Evolutionary conservation across 2,797 vertebrate species (phyloP), one percentile per base, ranked within the genome.

Genomic region (Protonibea diacanthus): DNA sequence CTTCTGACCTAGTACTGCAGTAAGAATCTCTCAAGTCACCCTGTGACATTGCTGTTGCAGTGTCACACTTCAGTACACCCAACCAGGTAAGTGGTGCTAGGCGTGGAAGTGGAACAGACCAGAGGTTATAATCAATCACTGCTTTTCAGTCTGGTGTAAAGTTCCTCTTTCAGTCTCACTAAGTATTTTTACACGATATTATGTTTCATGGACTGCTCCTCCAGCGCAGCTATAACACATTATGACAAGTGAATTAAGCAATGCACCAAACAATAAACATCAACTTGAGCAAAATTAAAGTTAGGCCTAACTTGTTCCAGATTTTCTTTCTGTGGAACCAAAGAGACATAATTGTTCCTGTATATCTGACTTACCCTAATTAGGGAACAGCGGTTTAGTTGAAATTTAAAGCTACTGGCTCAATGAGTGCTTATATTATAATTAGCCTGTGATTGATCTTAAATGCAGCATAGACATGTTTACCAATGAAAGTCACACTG

Each of bases 361-460:
- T 38, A 21, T 0, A 55, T 53, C 11, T 48, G 10, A 69, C 14
- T 5, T 29, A 18, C 17, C 56, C 47, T 33, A 56, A 64, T 73
- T 56, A 17, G 2, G 33, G 6, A 23, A 40, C 25, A 33, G 59
- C 20, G 23, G 14, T 63, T 33, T 17, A 6, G 11, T 25, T 29
- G 23, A 27, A 20, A 52, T 49, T 27, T 27, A 33, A 18, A 13
- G 25, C 42, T n/a, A 45, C 21, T 9, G 6, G 27, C 9, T 71
- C 25, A 2, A 51, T 1, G 27, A 14, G 7, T 60, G 42, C 21
- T 49, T 42, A 8, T 27, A 4, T 42, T 68, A 20, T 62, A 73
- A 73, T 71, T 59, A 65, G 7, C 18, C 8, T 29, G 5, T 17
- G 40, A 53, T 1, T 71, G 38, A 72, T 60, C 47, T 66, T 23